phyloP scores from a whole-genome alignment of 2,113 vertebrate species.

The Hyla sarda region DNA sequence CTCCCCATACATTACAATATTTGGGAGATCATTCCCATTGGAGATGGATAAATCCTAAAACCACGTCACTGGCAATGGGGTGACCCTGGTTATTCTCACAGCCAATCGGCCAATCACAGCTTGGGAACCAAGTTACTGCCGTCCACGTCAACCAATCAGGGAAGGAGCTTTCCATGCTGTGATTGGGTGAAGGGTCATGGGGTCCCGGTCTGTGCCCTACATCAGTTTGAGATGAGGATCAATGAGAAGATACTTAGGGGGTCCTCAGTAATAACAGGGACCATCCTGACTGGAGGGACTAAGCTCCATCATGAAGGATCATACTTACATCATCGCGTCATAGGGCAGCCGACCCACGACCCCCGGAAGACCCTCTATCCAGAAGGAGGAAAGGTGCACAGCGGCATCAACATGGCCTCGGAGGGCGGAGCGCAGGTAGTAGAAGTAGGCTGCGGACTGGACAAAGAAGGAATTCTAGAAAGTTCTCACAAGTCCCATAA shows the following conservation, averaged over 20 bases:
- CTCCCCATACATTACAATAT: no score
- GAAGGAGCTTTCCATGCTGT: background rate
- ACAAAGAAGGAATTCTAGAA: background rate
- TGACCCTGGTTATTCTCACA: no score
- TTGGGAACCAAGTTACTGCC: background rate
- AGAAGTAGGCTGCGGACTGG: constrained; percentile 74
- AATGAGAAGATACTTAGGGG: no score
- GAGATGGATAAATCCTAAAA: no score
- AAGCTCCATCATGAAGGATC: background rate
- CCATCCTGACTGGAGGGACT: background rate
- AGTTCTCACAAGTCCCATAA: background rate
- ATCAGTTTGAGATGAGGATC: no score
- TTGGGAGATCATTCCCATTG: no score
- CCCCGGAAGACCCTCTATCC: constrained; percentile 73
- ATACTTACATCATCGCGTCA: constrained; percentile 72
- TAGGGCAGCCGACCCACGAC: constrained; percentile 67
- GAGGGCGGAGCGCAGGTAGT: constrained; percentile 74
- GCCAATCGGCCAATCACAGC: background rate
- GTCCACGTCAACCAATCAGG: background rate
- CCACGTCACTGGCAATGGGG: no score
- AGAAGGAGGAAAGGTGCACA: constrained; percentile 68
- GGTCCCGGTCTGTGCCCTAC: background rate
- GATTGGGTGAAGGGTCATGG: background rate
- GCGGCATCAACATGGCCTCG: constrained; percentile 72
- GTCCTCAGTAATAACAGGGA: background rate